Base-by-base conservation (phyloP, 1,140 invertebrate species). In the Antheraea pernyi region DNA sequence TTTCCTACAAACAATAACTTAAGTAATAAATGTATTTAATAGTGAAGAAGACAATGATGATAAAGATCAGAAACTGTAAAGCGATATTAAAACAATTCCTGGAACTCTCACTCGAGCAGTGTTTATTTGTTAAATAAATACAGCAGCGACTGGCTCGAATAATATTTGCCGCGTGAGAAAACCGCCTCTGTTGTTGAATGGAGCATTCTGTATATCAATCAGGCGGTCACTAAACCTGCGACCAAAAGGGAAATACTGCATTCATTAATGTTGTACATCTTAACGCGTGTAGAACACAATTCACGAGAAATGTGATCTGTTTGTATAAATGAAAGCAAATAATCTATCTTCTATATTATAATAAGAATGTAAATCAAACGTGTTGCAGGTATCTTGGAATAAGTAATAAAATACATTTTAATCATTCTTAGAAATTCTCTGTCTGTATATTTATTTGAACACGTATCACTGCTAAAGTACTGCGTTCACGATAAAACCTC, bases 61-160 rank as follows among this genome's bases (percentile, higher is more conserved):
- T 53, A 9, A 53, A 53, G 46, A 10, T 53, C 16, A 53, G 46
- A 53, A 53, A n/a, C 46, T 53, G 46, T 53, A 53, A 53, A 53
- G 46, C 16, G 46, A 53, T 53, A 53, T 53, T 53, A 53, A 53
- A 16, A 16, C 46, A 53, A 53, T 53, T 16, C 5, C 46, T 53
- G 46, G 13, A 53, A n/a, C 6, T 53, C 39, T 42, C 39, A 42
- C 39, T 42, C 39, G 39, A 42, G 39, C 39, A 42, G 11, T 53
- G 46, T 53, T 16, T 53, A 53, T 53, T 53, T 53, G 46, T 53
- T 53, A 53, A 53, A 53, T 11, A 53, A 53, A 53, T n/a, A 53
- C 11, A 53, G 46, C 5, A 53, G 16, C 46, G 46, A 53, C 46
- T 53, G 13, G 46, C 16, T 53, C 13, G 46, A 53, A 53, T n/a